Conservation (phyloP, 2,113 vertebrate genomes). For the Pterocles burchelli region DNA sequence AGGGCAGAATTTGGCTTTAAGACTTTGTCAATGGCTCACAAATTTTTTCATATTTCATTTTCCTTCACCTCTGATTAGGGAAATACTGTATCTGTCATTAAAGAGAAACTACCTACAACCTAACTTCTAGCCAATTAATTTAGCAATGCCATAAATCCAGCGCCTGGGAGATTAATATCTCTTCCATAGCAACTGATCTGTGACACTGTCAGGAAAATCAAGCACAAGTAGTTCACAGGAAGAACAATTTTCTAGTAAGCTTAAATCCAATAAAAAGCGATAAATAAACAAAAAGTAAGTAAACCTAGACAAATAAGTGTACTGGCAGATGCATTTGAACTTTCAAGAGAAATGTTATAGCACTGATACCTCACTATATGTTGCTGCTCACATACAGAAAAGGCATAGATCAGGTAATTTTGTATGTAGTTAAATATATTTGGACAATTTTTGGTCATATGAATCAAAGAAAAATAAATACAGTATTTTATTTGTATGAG, state of each 20-base stretch:
- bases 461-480: background rate
- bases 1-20: background rate
- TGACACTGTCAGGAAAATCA: background rate
- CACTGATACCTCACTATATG: background rate
- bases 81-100: background rate
- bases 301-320: background rate
- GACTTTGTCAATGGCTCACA: background rate
- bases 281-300: background rate
- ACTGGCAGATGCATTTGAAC: background rate
- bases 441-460: background rate
- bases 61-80: background rate
- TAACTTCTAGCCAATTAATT: background rate
- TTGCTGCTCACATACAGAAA: background rate
- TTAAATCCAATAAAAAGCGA: background rate
- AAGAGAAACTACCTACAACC: background rate
- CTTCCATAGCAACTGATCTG: background rate
- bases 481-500: background rate
- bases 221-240: background rate
- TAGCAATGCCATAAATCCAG: background rate
- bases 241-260: background rate
- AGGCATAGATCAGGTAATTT: background rate
- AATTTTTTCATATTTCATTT: background rate
- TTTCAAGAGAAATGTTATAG: background rate
- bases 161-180: background rate
- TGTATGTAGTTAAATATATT: background rate